A percentile compares a stretch with the other conserved stretches of the same genome.
phyloP scores from a whole-genome alignment of 2,797 vertebrate species.

The Okamejei kenojei region DNA sequence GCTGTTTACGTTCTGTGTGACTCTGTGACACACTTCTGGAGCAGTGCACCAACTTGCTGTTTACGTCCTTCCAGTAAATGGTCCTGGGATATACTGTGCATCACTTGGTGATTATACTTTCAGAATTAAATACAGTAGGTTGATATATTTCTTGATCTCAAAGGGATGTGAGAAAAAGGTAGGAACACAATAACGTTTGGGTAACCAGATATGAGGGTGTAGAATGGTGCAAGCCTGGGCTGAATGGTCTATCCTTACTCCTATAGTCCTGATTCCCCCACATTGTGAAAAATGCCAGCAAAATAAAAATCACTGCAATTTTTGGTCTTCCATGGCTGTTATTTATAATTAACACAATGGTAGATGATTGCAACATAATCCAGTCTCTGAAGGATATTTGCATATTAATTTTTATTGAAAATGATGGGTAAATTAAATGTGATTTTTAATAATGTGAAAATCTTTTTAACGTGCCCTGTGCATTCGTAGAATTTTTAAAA shows the following conservation, averaged over 20 bases:
- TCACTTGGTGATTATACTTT: background rate
- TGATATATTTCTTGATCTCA: too few species aligned
- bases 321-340: background rate
- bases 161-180: too few species aligned
- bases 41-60: background rate
- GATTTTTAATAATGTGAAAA: background rate
- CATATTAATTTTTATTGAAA: background rate
- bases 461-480: background rate
- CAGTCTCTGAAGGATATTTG: background rate
- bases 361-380: background rate
- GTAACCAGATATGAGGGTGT: too few species aligned
- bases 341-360: background rate
- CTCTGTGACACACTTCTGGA: background rate
- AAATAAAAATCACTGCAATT: background rate
- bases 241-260: too few species aligned
- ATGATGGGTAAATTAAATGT: background rate
- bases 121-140: background rate
- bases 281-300: background rate
- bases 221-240: too few species aligned
- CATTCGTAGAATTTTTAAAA: background rate
- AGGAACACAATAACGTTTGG: too few species aligned
- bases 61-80: background rate
- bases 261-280: background rate
- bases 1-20: too few species aligned
- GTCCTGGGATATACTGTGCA: background rate